These are phyloP conservation scores for Brachylomia viminalis DNA, from an alignment of 2,888 invertebrate genomes.

Conservation along the genomic window DNA sequence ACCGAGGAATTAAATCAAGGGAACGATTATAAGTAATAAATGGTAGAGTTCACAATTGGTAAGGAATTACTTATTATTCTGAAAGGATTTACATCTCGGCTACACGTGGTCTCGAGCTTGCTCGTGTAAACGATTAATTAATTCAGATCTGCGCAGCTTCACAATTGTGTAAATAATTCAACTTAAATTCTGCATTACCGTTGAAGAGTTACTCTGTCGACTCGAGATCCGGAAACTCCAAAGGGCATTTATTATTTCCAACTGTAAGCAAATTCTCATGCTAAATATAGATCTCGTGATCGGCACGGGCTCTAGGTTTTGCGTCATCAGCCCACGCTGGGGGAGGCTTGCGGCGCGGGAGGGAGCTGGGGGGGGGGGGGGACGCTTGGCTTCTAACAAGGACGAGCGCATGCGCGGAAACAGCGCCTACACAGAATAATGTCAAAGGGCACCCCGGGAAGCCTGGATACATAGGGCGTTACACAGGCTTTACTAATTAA, in stretches of 20 bases:
- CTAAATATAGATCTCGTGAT: conserved; percentile 80
- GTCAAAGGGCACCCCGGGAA: conserved; percentile 87
- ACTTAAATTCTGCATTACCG: conserved; percentile 27
- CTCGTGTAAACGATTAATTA: conserved; percentile 16
- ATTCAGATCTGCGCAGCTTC: conserved; percentile 5
- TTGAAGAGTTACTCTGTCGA: conserved; percentile 14
- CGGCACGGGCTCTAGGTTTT: conserved; percentile 75
- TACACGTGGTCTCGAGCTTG: not conserved
- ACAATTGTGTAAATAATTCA: conserved; percentile 10
- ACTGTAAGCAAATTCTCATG: conserved; percentile 68
- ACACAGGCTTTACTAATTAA: conserved; percentile 77
- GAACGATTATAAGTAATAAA: not conserved
- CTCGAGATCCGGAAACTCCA: conserved; percentile 30
- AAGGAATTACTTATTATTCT: not conserved
- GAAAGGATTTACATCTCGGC: not conserved
- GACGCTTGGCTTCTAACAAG: conserved; percentile 59
- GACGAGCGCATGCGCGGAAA: conserved; percentile 80
- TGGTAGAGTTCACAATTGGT: not conserved
- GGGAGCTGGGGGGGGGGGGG: conserved; percentile 41
- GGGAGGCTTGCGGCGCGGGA: conserved; percentile 61
- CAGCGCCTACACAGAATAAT: conserved; percentile 78
- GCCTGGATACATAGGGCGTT: conserved; percentile 79
- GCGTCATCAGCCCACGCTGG: conserved; percentile 84
- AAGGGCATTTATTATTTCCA: conserved; percentile 55
- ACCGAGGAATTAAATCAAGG: not conserved